phyloP scores from a whole-genome alignment of 2,888 invertebrate species.

The Perizoma flavofasciatum region DNA sequence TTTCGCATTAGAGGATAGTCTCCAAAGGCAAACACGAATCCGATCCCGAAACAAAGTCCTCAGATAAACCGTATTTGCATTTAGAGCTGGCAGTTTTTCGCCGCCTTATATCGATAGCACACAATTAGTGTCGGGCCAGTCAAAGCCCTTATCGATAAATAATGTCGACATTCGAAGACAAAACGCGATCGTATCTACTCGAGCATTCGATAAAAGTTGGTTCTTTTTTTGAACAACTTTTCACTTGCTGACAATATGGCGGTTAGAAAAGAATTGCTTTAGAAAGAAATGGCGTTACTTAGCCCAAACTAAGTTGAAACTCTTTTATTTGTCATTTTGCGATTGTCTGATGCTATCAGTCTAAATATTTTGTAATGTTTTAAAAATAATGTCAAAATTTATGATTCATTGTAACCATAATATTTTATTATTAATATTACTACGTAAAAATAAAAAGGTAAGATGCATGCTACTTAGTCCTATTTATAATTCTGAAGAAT shows the following conservation, averaged over 20 bases:
- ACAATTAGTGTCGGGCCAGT: slow-evolving; percentile 76
- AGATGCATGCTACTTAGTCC: no score
- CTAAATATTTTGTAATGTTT: no score
- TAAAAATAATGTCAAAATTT: no score
- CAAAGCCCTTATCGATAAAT: slow-evolving; percentile 71
- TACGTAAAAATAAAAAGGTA: no score
- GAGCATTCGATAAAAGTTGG: slow-evolving; percentile 30
- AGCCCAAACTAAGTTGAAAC: not conserved
- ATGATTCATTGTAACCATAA: no score
- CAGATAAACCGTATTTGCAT: slow-evolving; percentile 59
- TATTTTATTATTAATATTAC: no score
- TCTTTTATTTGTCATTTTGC: not conserved
- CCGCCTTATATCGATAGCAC: slow-evolving; percentile 60
- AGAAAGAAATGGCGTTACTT: slow-evolving; percentile 1
- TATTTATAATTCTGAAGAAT: no score
- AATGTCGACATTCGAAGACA: slow-evolving; percentile 68
- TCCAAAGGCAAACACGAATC: slow-evolving; percentile 9
- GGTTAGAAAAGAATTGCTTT: slow-evolving; percentile 17
- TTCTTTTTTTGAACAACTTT: slow-evolving; percentile 32
- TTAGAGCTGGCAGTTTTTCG: slow-evolving; percentile 55
- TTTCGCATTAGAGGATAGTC: slow-evolving; percentile 3
- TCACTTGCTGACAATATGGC: slow-evolving; percentile 28
- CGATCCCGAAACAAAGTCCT: slow-evolving; percentile 36
- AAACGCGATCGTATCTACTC: slow-evolving; percentile 73
- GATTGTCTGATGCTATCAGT: no score